Conservation (phyloP, 1,140 invertebrate genomes). For the Cherax quadricarinatus region DNA sequence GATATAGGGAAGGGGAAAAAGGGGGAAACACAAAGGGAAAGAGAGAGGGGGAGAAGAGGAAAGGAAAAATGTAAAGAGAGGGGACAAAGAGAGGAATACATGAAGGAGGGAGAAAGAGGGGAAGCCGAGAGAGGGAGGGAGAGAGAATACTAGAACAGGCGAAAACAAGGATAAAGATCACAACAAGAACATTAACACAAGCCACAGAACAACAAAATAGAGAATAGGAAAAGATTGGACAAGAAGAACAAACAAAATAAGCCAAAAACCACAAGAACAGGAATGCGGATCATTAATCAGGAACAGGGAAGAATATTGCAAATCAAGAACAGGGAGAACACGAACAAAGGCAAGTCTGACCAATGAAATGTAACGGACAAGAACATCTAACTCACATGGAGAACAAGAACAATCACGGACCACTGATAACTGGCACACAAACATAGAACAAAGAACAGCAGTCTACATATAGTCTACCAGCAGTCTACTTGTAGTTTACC, state of each 20-base stretch:
- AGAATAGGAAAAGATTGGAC: background rate
- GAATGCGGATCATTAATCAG: background rate
- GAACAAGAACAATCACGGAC: no score
- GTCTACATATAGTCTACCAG: no score
- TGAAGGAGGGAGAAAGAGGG: background rate
- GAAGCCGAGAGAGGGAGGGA: background rate
- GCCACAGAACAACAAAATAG: background rate
- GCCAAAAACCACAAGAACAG: background rate
- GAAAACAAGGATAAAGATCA: background rate
- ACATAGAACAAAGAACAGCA: no score
- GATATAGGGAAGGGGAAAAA: background rate
- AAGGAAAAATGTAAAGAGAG: background rate
- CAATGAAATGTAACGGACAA: no score
- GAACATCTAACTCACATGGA: no score
- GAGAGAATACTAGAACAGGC: background rate
- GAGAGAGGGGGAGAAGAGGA: slow-evolving; percentile 14
- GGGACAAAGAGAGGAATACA: background rate
- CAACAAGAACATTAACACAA: background rate
- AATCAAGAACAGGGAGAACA: no score
- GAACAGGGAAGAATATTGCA: background rate
- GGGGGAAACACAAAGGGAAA: slow-evolving; percentile 4
- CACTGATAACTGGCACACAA: no score
- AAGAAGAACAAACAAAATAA: background rate
- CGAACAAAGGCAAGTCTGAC: no score
- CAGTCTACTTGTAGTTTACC: no score